A percentile compares a stretch with the other conserved stretches of the same genome.
phyloP scores from a whole-genome alignment of 2,888 invertebrate species.

The Mesoligia furuncula region DNA sequence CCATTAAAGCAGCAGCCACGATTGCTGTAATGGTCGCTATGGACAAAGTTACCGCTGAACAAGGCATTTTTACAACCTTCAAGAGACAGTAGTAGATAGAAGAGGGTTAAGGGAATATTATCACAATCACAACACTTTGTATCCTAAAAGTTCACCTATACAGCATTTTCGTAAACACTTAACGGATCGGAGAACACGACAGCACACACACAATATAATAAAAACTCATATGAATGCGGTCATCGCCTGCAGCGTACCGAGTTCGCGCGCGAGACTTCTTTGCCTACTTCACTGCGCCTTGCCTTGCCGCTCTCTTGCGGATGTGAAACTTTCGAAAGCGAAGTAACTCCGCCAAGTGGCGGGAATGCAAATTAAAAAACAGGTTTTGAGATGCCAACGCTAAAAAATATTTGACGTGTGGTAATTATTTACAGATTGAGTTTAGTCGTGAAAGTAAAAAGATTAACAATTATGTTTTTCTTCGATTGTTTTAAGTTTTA shows the following conservation, averaged over 20 bases:
- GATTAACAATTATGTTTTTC: background rate
- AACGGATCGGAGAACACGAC: conserved; percentile 86
- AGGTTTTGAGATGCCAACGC: conserved; percentile 79
- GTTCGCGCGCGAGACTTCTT: conserved; percentile 89
- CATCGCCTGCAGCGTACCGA: conserved; percentile 89
- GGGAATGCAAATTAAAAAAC: conserved; percentile 88
- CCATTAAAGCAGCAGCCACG: conserved; percentile 97
- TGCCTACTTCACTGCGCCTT: conserved; percentile 84
- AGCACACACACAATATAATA: conserved; percentile 88
- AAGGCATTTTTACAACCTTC: conserved; percentile 94
- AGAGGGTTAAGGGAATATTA: conserved; percentile 74
- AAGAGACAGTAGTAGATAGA: conserved; percentile 79
- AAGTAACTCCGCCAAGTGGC: conserved; percentile 87
- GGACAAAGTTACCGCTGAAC: conserved; percentile 98
- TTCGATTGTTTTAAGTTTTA: background rate
- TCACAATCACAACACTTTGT: conserved; percentile 88
- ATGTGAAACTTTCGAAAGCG: conserved; percentile 91
- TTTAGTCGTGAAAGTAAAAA: background rate
- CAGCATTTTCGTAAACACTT: conserved; percentile 89
- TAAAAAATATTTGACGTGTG: conserved; percentile 39
- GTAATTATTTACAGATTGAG: background rate
- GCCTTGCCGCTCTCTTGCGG: conserved; percentile 89
- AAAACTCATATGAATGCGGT: conserved; percentile 89
- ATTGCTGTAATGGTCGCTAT: conserved; percentile 98
- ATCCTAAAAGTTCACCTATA: conserved; percentile 85